A percentile compares a stretch with the other conserved stretches of the same genome.
phyloP scores from a whole-genome alignment of 1,140 invertebrate species.

The Stegodyphus mimosarum region DNA sequence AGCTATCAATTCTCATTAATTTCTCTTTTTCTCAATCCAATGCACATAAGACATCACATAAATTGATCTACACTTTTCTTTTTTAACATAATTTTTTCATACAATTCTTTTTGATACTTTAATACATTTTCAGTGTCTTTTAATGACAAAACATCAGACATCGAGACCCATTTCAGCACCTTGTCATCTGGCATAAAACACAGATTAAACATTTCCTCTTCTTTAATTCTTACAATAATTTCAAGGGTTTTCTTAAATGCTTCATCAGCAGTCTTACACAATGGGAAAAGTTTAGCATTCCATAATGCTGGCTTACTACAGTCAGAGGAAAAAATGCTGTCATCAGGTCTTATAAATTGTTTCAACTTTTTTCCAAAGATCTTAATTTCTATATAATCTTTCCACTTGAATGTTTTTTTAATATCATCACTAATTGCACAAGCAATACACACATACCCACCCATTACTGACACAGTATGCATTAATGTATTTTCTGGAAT shows the following conservation, averaged over 20 bases:
- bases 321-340: constrained; percentile 25
- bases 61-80: not conserved
- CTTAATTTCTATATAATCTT: constrained; percentile 58
- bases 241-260: constrained; percentile 64
- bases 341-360: constrained; percentile 11
- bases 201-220: not conserved
- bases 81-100: constrained; percentile 9
- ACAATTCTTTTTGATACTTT: constrained; percentile 24
- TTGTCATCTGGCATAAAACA: not conserved
- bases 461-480: constrained; percentile 67
- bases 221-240: constrained; percentile 2
- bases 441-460: constrained; percentile 67
- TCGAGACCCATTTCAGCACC: constrained; percentile 12
- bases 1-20: too few species aligned
- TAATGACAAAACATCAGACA: constrained; percentile 22
- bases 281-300: constrained; percentile 67
- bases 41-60: too few species aligned
- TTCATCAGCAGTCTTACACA: constrained; percentile 64
- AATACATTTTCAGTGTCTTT: constrained; percentile 45
- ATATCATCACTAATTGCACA: constrained; percentile 68
- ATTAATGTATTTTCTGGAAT: constrained; percentile 67
- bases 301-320: constrained; percentile 64
- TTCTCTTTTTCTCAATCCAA: too few species aligned
- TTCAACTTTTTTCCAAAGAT: constrained; percentile 65
- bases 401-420: constrained; percentile 64